These are phyloP conservation scores for Alces alces DNA, from an alignment of 2,113 vertebrate genomes.

Conservation along the genomic window DNA sequence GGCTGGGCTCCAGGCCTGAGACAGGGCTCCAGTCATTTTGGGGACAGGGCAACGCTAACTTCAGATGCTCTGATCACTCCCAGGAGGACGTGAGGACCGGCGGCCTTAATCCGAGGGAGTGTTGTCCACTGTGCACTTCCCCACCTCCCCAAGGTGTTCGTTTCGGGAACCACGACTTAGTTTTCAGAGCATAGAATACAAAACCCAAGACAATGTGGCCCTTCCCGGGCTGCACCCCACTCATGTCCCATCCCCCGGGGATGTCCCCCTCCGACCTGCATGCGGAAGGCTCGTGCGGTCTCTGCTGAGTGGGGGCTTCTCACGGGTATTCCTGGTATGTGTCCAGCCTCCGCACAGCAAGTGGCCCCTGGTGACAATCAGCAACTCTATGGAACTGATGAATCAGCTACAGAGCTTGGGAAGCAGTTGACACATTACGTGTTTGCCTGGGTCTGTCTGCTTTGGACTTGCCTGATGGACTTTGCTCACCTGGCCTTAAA, in stretches of 20 bases:
- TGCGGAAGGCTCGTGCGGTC: background rate
- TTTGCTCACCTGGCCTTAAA: background rate
- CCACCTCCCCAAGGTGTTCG: background rate
- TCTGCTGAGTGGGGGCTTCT: background rate
- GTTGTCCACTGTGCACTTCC: background rate
- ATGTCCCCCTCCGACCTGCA: background rate
- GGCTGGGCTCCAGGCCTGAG: background rate
- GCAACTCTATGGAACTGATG: background rate
- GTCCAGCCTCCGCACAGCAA: accelerated
- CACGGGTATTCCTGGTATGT: background rate
- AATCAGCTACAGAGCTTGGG: background rate
- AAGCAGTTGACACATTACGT: background rate
- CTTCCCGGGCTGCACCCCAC: background rate
- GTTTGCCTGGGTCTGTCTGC: background rate
- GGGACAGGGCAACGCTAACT: background rate
- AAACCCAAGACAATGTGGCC: background rate
- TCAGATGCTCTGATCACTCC: background rate
- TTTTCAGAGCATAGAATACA: background rate
- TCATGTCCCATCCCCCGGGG: background rate
- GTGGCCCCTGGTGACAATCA: background rate
- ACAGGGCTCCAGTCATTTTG: background rate
- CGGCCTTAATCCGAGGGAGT: accelerated
- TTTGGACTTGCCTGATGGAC: background rate
- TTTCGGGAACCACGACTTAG: background rate
- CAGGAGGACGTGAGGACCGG: background rate